Base-by-base conservation (phyloP, 2,113 vertebrate species). In the Procavia capensis region DNA sequence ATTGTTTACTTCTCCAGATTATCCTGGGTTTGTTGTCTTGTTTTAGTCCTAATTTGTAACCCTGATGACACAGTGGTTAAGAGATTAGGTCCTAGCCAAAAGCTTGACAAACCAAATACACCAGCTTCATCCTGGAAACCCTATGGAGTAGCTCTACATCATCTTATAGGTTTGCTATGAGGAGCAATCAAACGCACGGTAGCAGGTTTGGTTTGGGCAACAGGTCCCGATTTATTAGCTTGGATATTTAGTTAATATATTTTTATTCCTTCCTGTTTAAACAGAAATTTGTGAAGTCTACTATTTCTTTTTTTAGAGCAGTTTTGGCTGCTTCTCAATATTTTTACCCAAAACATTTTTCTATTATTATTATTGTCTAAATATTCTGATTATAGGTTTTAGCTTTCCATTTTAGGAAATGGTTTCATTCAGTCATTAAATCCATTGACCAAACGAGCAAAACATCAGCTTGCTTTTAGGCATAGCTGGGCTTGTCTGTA, bases 341-440 rank as follows among this genome's bases (percentile, higher is more conserved):
- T 82, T 95, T 96, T 95, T 82, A 93, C 85, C 54, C 68, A 68
- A 88, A 90, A 81, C 43, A 92, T 50, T 93, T 95, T 74, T 96
- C 41, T 59, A 91, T 95, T 96, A 85, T 93, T 97, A 79, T 90
- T 90, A 88, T 79, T 94, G 92, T 91, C 57, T 94, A 88, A 97
- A 96, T 85, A 92, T 82, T 92, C 54, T 92, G 85, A 95, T 94
- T 94, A 96, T 86, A 93, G 31, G 66, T 85, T 96, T 92, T 95
- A 85, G 59, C 25, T 84, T 96, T 96, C 66, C 96, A 34, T 95
- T 96, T 96, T 94, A 92, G 88, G 54, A 94, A 95, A 78, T 78
- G 57, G 39, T 39, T 93, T 75, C 74, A 87, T 63, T 25, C 78
- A 96, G 80, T 50, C 54, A 66, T 91, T 91, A 96, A 83, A 86